A percentile compares a stretch with the other conserved stretches of the same genome.
phyloP scores from a whole-genome alignment of 64 coral and sea anemone genomes.

The Dendronephthya gigantea region DNA sequence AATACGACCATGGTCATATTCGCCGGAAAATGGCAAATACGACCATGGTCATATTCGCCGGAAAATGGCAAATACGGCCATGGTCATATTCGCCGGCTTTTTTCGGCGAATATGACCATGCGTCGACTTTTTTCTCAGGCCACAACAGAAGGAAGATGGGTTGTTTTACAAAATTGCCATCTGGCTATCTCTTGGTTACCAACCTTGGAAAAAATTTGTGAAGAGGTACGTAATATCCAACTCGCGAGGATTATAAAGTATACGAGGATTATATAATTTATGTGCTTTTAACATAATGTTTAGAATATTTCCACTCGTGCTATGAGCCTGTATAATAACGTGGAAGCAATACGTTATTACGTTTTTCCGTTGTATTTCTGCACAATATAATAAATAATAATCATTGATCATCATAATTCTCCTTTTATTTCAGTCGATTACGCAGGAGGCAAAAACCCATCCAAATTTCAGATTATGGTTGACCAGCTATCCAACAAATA shows the following conservation, averaged over 20 bases:
- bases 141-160: slow-evolving; percentile 56
- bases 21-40: too few species aligned
- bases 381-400: not conserved
- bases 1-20: too few species aligned
- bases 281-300: not conserved
- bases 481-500: slow-evolving; percentile 80
- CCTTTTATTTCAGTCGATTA: not conserved
- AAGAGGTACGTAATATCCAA: slow-evolving; percentile 87
- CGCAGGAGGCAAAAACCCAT: slow-evolving; percentile 53
- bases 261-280: too few species aligned
- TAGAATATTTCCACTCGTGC: not conserved
- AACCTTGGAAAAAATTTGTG: slow-evolving; percentile 77
- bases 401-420: not conserved
- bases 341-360: too few species aligned
- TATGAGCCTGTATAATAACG: not conserved
- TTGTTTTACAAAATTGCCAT: slow-evolving; percentile 90
- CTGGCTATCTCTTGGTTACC: slow-evolving; percentile 87
- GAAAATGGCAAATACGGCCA: too few species aligned
- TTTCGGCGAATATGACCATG: too few species aligned
- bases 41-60: too few species aligned
- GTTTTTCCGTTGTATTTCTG: not conserved
- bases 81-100: too few species aligned
- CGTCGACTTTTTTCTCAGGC: not conserved
- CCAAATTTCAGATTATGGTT: slow-evolving; percentile 81
- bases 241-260: too few species aligned